These are phyloP conservation scores for Drosophila kohkoa DNA, from an alignment of 1,140 invertebrate species.

Conservation along the genomic window DNA sequence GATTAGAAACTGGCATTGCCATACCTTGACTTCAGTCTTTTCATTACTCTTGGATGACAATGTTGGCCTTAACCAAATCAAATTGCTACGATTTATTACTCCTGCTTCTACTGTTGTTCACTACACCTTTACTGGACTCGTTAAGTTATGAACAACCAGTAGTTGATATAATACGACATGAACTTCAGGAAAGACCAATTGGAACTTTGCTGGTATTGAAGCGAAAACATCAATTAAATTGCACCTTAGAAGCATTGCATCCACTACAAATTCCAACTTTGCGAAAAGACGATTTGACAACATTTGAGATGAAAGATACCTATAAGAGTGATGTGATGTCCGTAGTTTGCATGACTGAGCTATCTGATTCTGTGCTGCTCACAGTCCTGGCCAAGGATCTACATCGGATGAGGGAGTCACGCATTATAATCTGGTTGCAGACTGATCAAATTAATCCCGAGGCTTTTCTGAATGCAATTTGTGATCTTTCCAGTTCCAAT, in stretches of 20 bases:
- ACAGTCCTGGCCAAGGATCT: background rate
- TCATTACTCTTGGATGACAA: background rate
- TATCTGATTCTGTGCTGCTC: background rate
- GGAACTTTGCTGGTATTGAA: conserved; percentile 15
- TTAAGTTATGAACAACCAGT: background rate
- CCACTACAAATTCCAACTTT: conserved; percentile 9
- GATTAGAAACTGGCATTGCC: background rate
- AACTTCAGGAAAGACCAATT: background rate
- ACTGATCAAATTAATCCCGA: background rate
- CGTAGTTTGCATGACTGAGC: conserved; percentile 35
- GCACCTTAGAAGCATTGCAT: background rate
- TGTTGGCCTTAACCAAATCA: background rate
- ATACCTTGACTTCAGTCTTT: too few species aligned
- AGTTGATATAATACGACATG: background rate
- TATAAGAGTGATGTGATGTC: conserved; percentile 23
- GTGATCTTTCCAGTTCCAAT: background rate
- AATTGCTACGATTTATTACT: background rate
- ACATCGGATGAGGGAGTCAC: conserved; percentile 11
- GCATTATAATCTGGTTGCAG: conserved; percentile 17
- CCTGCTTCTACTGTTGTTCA: conserved; percentile 5
- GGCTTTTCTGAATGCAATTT: background rate
- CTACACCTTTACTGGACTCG: background rate
- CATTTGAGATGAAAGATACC: background rate
- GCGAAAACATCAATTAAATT: background rate
- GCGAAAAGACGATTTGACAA: background rate